Evolutionary conservation across 2,888 invertebrate species (phyloP).

Genomic region (Auanema freiburgensis): DNA sequence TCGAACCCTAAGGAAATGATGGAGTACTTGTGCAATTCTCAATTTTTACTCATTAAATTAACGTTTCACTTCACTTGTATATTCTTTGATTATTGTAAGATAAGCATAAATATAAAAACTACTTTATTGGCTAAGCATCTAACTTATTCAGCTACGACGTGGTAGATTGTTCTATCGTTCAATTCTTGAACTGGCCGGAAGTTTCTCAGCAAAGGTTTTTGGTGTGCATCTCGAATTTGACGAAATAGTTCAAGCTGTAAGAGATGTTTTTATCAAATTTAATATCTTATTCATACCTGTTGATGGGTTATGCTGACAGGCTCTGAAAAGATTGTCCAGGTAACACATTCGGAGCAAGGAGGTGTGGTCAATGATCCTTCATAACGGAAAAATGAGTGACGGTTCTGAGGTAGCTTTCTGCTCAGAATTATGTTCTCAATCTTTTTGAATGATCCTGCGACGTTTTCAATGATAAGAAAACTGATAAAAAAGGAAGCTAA

Average conservation of each 20-base stretch:
- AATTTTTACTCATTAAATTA: too few relatives aligned
- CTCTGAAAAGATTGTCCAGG: constrained; percentile 61
- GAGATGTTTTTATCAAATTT: neutral
- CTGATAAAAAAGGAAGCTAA: neutral
- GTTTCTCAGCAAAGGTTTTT: constrained; percentile 47
- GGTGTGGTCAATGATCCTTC: constrained; percentile 57
- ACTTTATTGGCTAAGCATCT: too few relatives aligned
- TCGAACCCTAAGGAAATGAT: too few relatives aligned
- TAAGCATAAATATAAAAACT: too few relatives aligned
- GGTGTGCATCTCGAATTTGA: constrained; percentile 46
- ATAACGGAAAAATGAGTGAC: constrained; percentile 51
- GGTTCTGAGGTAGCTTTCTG: constrained; percentile 51
- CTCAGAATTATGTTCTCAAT: constrained; percentile 33
- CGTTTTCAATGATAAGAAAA: constrained; percentile 18
- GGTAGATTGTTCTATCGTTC: constrained; percentile 45
- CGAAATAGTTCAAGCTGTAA: constrained; percentile 47
- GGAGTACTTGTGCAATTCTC: too few relatives aligned
- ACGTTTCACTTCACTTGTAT: too few relatives aligned
- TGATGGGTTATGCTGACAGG: constrained; percentile 54
- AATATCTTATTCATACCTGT: constrained; percentile 34
- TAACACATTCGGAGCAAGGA: constrained; percentile 60
- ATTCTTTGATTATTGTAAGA: too few relatives aligned
- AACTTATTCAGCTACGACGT: constrained; percentile 21
- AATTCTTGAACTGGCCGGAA: constrained; percentile 53
- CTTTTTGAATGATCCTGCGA: constrained; percentile 26